These are phyloP conservation scores for Malacoctenus gilli DNA, from an alignment of 2,797 vertebrate genomes.

Conservation along the genomic window DNA sequence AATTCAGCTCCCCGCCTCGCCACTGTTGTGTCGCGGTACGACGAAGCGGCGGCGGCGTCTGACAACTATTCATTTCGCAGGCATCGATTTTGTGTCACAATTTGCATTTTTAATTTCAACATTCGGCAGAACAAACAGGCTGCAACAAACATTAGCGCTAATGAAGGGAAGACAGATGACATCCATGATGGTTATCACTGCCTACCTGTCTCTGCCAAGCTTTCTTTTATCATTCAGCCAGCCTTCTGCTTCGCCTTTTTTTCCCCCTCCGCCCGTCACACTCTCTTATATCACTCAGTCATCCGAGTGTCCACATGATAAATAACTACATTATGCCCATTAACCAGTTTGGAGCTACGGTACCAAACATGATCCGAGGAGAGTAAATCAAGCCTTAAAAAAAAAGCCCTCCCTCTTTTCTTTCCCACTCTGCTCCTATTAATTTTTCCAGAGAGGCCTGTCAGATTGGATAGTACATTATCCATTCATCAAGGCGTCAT, in stretches of 20 bases:
- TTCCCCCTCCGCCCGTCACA: background rate
- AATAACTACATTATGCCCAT: slow-evolving; percentile 58
- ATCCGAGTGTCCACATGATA: slow-evolving; percentile 48
- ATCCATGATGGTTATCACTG: slow-evolving; percentile 32
- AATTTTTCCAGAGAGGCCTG: slow-evolving; percentile 71
- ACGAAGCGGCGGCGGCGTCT: too few relatives aligned
- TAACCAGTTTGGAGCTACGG: slow-evolving; percentile 40
- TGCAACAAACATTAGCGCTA: slow-evolving; percentile 47
- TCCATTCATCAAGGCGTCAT: slow-evolving; percentile 74
- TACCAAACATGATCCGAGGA: slow-evolving; percentile 35
- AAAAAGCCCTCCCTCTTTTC: slow-evolving; percentile 38
- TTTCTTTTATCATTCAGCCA: slow-evolving; percentile 15
- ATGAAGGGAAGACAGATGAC: slow-evolving; percentile 48
- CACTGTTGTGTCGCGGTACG: too few relatives aligned
- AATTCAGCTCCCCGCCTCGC: too few relatives aligned
- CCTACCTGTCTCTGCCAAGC: slow-evolving; percentile 25
- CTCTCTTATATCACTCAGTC: slow-evolving; percentile 31
- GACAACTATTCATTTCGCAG: slow-evolving; percentile 41
- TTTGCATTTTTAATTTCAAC: slow-evolving; percentile 55
- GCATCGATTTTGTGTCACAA: slow-evolving; percentile 35
- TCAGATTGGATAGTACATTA: slow-evolving; percentile 72
- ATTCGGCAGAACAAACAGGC: too few relatives aligned
- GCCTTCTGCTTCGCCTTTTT: slow-evolving; percentile 2
- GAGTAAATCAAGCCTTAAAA: slow-evolving; percentile 32
- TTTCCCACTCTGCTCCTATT: slow-evolving; percentile 68